These are phyloP conservation scores for Thereva nobilitata DNA, from an alignment of 2,888 invertebrate genomes.

Conservation along the genomic window DNA sequence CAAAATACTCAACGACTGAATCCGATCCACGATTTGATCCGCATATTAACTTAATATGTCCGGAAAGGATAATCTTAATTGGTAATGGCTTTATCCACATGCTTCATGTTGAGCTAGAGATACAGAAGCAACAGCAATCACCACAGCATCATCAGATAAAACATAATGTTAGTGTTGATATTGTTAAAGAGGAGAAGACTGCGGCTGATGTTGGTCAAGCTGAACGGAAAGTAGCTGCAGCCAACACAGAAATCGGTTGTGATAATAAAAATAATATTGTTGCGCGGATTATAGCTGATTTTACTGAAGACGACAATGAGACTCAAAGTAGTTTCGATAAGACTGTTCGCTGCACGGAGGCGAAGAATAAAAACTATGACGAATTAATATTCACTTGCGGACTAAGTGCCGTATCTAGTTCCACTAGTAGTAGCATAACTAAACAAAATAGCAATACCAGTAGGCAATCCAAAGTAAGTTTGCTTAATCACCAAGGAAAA, in stretches of 20 bases:
- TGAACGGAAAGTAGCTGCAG: slow-evolving; percentile 53
- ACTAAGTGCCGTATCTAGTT: slow-evolving; percentile 42
- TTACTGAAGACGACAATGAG: slow-evolving; percentile 66
- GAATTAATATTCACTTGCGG: slow-evolving; percentile 61
- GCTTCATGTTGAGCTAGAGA: slow-evolving; percentile 67
- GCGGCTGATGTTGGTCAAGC: slow-evolving; percentile 46
- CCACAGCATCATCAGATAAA: slow-evolving; percentile 49
- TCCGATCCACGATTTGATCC: slow-evolving; percentile 79
- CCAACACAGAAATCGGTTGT: slow-evolving; percentile 48
- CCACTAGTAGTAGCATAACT: slow-evolving; percentile 39
- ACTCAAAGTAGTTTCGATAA: slow-evolving; percentile 53
- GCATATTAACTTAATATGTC: slow-evolving; percentile 69
- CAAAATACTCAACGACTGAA: slow-evolving; percentile 86
- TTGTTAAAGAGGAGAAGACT: slow-evolving; percentile 49
- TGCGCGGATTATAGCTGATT: slow-evolving; percentile 66
- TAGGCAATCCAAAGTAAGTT: slow-evolving; percentile 44
- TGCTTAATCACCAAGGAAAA: slow-evolving; percentile 49
- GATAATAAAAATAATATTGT: slow-evolving; percentile 62
- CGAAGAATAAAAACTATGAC: slow-evolving; percentile 55
- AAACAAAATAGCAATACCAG: slow-evolving; percentile 36
- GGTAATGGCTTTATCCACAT: slow-evolving; percentile 85
- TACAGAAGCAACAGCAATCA: slow-evolving; percentile 47
- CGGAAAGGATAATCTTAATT: slow-evolving; percentile 78
- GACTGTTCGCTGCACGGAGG: slow-evolving; percentile 51
- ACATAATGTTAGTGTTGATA: slow-evolving; percentile 42